phyloP scores from a whole-genome alignment of 1,140 invertebrate genomes.

The Helicoverpa armigera region DNA sequence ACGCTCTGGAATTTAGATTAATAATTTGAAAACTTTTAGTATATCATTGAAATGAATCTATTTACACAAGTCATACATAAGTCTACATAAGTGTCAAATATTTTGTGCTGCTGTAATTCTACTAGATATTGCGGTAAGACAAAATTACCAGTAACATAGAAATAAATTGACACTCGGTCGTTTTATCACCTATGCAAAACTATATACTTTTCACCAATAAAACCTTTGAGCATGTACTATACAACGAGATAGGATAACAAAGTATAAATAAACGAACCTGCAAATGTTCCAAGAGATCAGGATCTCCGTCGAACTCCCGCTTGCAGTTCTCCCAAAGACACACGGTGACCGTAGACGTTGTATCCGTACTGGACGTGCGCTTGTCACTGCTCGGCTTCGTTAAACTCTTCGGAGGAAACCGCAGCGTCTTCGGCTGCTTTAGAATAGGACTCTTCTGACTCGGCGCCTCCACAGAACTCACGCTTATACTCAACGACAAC shows the following conservation, averaged over 20 bases:
- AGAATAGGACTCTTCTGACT: conserved; percentile 89
- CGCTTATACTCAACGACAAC: conserved; percentile 81
- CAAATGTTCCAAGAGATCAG: conserved; percentile 95
- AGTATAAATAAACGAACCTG: conserved; percentile 89
- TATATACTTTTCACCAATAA: no score
- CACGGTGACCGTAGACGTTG: conserved; percentile 76
- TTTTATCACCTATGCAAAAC: no score
- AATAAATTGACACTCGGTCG: no score
- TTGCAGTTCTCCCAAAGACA: conserved; percentile 96
- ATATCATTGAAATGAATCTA: background rate
- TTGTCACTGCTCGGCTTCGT: conserved; percentile 68
- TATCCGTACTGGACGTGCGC: conserved; percentile 75
- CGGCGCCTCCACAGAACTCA: conserved; percentile 77
- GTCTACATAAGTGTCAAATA: background rate
- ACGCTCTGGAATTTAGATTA: conserved; percentile 87
- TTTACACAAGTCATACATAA: no score
- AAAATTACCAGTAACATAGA: no score
- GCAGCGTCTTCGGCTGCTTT: conserved; percentile 92
- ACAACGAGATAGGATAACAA: no score
- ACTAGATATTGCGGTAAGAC: no score
- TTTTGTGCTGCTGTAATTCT: no score
- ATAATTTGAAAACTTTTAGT: background rate
- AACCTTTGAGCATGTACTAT: no score
- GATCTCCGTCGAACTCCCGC: conserved; percentile 91
- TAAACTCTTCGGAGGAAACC: conserved; percentile 89